Evolutionary conservation across 2,797 vertebrate genomes (phyloP).

Genomic region (Sebastes nivosus): DNA sequence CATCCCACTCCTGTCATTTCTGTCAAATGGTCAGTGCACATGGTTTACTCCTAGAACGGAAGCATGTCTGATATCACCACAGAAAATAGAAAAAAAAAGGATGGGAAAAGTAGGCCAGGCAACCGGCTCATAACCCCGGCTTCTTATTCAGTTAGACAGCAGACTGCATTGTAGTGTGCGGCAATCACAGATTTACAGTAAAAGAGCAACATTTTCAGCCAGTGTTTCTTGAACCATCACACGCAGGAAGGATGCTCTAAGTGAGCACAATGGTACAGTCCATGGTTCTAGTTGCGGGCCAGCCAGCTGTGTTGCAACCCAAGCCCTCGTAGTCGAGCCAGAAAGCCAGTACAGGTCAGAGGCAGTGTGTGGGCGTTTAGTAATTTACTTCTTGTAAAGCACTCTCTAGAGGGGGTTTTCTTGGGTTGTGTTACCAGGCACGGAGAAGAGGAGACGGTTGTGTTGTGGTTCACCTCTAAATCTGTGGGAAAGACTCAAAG

Average conservation of each 20-base stretch:
- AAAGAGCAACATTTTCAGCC: constrained; percentile 17
- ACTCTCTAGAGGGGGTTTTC: constrained; percentile 50
- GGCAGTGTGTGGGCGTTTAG: constrained; percentile 61
- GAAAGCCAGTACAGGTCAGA: constrained; percentile 54
- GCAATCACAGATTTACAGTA: constrained; percentile 31
- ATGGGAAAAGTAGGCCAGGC: constrained; percentile 9
- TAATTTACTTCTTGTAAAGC: constrained; percentile 58
- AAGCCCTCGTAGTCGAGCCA: constrained; percentile 41
- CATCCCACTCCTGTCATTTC: constrained; percentile 55
- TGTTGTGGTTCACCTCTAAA: constrained; percentile 56
- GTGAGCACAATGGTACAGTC: constrained; percentile 30
- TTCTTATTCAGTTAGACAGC: constrained; percentile 23
- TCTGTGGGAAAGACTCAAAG: constrained; percentile 62
- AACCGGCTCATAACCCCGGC: background rate
- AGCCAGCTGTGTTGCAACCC: constrained; percentile 63
- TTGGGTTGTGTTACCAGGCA: constrained; percentile 54
- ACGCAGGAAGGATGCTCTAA: constrained; percentile 25
- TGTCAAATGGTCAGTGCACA: constrained; percentile 69
- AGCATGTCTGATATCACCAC: constrained; percentile 10
- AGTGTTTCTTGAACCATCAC: constrained; percentile 29
- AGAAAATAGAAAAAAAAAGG: constrained; percentile 18
- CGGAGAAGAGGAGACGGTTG: constrained; percentile 44
- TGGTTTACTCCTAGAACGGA: constrained; percentile 36
- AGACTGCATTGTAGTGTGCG: constrained; percentile 9
- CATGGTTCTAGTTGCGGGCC: constrained; percentile 22